Evolutionary conservation across 2,797 vertebrate species (phyloP).

Genomic region (Myripristis murdjan): DNA sequence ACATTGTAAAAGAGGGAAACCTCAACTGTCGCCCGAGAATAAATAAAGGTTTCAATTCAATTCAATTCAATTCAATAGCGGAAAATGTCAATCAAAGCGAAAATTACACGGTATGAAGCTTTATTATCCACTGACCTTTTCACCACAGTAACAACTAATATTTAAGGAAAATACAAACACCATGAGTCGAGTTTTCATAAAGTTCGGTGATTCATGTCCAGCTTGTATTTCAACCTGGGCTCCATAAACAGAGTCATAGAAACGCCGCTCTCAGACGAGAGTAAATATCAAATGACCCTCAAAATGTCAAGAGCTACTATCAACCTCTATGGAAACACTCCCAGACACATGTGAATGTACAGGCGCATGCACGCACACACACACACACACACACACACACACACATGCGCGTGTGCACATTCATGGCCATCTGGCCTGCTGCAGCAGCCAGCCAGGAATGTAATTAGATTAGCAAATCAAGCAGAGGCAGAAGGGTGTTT

Average conservation of each 20-base stretch:
- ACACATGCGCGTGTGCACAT: conserved; percentile 43
- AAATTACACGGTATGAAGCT: not conserved
- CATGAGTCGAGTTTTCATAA: not conserved
- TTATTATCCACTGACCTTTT: not conserved
- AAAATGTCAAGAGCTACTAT: conserved; percentile 76
- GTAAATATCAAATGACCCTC: conserved; percentile 71
- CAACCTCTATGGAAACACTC: conserved; percentile 78
- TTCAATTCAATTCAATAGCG: too few species aligned
- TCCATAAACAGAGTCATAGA: conserved; percentile 57
- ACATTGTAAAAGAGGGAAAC: too few species aligned
- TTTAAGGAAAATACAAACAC: not conserved
- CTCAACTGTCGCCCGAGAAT: too few species aligned
- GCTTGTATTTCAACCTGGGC: conserved; percentile 25
- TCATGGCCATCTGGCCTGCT: conserved; percentile 76
- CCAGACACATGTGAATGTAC: conserved; percentile 1
- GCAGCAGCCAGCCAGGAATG: conserved; percentile 68
- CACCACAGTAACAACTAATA: not conserved
- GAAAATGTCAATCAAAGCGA: too few species aligned
- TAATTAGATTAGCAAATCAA: conserved; percentile 83
- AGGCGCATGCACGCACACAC: conserved; percentile 1
- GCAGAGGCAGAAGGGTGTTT: conserved; percentile 81
- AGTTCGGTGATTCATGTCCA: conserved; percentile 1
- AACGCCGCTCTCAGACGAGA: conserved; percentile 37
- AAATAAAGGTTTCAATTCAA: too few species aligned
- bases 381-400: conserved; percentile 32